Evolutionary conservation across 2,888 invertebrate genomes (phyloP).

Genomic region (Sericinus montela): DNA sequence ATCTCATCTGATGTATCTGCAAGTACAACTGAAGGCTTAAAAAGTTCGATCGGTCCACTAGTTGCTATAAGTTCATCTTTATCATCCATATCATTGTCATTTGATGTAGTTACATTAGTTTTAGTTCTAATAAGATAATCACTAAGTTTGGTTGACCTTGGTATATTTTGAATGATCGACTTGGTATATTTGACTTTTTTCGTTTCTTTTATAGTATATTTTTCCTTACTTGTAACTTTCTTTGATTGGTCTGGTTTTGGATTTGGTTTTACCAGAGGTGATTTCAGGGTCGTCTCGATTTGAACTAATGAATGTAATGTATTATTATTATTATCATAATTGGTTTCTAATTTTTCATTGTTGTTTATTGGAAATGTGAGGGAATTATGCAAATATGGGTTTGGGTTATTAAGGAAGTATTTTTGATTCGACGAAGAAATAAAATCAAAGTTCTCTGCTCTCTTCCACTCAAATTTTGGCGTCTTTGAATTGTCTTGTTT

Average conservation of each 20-base stretch:
- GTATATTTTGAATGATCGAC: background rate
- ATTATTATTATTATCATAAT: background rate
- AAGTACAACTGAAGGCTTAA: constrained; percentile 19
- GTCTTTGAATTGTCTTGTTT: background rate
- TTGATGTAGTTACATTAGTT: constrained; percentile 26
- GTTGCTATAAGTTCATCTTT: constrained; percentile 29
- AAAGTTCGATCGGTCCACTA: constrained; percentile 25
- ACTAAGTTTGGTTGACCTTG: background rate
- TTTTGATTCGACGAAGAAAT: background rate
- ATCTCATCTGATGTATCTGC: background rate
- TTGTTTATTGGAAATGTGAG: background rate
- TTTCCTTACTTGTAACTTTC: background rate
- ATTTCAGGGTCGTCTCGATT: background rate
- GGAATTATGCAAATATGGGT: background rate
- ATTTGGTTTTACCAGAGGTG: background rate
- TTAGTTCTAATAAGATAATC: background rate
- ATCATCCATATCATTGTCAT: constrained; percentile 32
- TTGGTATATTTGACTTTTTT: background rate
- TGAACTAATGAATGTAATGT: background rate
- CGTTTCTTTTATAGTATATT: background rate
- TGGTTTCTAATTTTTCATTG: background rate
- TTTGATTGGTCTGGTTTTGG: background rate
- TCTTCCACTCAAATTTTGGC: constrained; percentile 8
- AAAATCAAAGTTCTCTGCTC: background rate
- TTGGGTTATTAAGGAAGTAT: background rate